A percentile compares a stretch with the other conserved stretches of the same genome.
These are phyloP conservation scores for Microtus pennsylvanicus DNA, from an alignment of 2,113 vertebrate genomes.

Conservation along the genomic window DNA sequence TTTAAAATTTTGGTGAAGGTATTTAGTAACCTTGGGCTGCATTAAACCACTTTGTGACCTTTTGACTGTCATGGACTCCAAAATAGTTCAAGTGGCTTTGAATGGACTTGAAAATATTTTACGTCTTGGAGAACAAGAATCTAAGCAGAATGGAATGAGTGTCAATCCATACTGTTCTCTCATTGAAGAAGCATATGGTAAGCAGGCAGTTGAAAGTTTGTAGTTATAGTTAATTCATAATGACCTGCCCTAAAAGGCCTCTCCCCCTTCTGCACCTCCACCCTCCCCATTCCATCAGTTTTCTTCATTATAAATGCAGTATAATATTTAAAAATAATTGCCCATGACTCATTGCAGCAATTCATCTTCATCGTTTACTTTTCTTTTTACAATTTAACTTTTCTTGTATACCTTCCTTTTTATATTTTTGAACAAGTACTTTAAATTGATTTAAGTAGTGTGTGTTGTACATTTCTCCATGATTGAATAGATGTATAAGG, in stretches of 20 bases:
- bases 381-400: not conserved
- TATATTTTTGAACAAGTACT: not conserved
- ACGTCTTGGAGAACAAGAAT: conserved; percentile 93
- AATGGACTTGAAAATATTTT: conserved; percentile 96
- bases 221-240: not conserved
- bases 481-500: not conserved
- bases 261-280: not conserved
- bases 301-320: not conserved
- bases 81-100: conserved; percentile 95
- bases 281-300: not conserved
- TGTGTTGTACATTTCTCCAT: not conserved
- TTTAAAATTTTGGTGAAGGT: conserved; percentile 86
- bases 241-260: not conserved
- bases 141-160: conserved; percentile 91
- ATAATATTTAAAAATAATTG: not conserved
- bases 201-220: conserved; percentile 62
- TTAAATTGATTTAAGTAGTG: not conserved
- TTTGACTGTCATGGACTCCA: conserved; percentile 95
- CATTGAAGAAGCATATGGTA: conserved; percentile 95
- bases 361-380: not conserved
- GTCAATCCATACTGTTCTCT: conserved; percentile 94
- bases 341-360: not conserved
- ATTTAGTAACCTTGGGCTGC: conserved; percentile 93
- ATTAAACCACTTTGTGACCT: conserved; percentile 96
- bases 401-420: not conserved